Evolutionary conservation across 2,888 invertebrate species (phyloP).

Genomic region (Ephialtes manifestator): DNA sequence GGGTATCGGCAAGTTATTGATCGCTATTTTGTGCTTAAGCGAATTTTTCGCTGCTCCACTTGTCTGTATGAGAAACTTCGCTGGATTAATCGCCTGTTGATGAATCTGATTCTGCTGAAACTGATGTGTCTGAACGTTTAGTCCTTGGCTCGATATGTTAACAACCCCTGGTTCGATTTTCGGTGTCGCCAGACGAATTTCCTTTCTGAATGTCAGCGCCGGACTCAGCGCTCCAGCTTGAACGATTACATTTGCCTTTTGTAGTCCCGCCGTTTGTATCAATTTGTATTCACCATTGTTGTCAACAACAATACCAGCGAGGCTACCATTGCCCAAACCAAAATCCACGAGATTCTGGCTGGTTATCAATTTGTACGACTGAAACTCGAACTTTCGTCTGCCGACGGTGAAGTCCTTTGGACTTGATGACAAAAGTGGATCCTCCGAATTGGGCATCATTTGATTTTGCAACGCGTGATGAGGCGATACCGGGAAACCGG

Average conservation of each 20-base stretch:
- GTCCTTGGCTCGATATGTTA: constrained; percentile 72
- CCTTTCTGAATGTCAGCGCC: constrained; percentile 83
- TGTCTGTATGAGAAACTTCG: constrained; percentile 83
- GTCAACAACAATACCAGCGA: constrained; percentile 88
- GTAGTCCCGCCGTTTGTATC: constrained; percentile 87
- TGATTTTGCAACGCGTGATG: constrained; percentile 90
- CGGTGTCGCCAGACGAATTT: constrained; percentile 80
- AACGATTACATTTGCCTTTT: constrained; percentile 84
- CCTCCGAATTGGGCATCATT: constrained; percentile 96
- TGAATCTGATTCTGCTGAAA: constrained; percentile 75
- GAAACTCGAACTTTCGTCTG: constrained; percentile 88
- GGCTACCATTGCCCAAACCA: constrained; percentile 87
- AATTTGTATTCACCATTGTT: constrained; percentile 89
- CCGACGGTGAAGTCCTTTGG: constrained; percentile 91
- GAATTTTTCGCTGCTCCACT: constrained; percentile 75
- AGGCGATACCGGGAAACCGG: constrained; percentile 85
- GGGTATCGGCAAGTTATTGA: constrained; percentile 78
- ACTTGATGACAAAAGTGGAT: constrained; percentile 93
- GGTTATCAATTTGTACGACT: constrained; percentile 87
- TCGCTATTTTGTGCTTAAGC: constrained; percentile 79
- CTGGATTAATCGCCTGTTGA: constrained; percentile 82
- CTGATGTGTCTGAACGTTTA: constrained; percentile 75
- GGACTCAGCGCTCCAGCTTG: constrained; percentile 82
- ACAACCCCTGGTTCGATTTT: constrained; percentile 79
- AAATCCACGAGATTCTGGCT: constrained; percentile 87